phyloP scores from a whole-genome alignment of 2,113 vertebrate genomes.

The Labrus mixtus region DNA sequence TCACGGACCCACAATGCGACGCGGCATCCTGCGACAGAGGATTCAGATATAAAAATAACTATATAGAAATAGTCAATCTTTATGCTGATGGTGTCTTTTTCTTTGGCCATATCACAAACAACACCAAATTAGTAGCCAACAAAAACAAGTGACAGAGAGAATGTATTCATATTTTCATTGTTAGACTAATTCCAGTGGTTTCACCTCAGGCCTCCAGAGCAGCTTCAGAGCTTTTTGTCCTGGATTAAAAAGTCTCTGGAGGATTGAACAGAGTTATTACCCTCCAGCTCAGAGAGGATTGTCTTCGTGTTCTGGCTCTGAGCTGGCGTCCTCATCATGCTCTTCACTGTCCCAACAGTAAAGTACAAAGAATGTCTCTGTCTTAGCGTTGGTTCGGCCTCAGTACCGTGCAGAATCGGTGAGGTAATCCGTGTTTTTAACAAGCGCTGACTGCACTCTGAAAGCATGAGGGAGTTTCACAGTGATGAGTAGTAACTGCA shows the following conservation, averaged over 20 bases:
- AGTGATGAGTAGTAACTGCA: conserved; percentile 42
- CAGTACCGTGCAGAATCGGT: conserved; percentile 65
- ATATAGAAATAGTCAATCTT: no score
- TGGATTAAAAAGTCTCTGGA: background rate
- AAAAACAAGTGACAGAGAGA: no score
- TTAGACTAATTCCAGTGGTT: no score
- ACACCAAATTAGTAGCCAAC: no score
- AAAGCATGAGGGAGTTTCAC: conserved; percentile 67
- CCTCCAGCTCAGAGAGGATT: background rate
- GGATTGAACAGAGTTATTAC: background rate
- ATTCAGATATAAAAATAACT: no score
- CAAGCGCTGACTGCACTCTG: conserved; percentile 70
- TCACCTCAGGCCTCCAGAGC: background rate
- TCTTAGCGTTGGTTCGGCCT: conserved; percentile 25
- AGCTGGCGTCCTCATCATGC: background rate
- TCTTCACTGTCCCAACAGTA: conserved; percentile 62
- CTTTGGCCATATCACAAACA: no score
- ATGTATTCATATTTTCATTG: no score
- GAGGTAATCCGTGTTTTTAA: conserved; percentile 77
- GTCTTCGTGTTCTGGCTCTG: background rate
- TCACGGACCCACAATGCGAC: no score
- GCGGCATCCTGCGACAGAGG: no score
- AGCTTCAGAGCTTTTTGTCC: background rate
- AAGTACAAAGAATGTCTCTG: conserved; percentile 79
- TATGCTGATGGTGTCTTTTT: no score